Percentiles rank a stretch among this genome's conserved stretches.
phyloP scores from a whole-genome alignment of 2,113 vertebrate species.

The Bungarus multicinctus region DNA sequence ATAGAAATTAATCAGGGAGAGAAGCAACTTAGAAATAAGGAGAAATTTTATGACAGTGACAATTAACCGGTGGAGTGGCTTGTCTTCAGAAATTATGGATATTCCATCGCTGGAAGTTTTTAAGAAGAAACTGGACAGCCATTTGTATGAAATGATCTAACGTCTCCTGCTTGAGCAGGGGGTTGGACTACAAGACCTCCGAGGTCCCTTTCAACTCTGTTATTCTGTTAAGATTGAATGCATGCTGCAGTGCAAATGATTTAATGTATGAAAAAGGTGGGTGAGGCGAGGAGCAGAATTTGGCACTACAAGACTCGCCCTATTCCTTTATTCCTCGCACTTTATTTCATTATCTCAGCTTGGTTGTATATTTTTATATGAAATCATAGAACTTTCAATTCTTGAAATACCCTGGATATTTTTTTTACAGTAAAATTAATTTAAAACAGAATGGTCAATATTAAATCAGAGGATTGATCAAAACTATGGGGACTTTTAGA shows the following conservation, averaged over 20 bases:
- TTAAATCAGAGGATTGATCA: background rate
- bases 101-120: too few relatives aligned
- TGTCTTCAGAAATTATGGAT: too few relatives aligned
- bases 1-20: too few relatives aligned
- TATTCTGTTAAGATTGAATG: background rate
- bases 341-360: background rate
- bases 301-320: background rate
- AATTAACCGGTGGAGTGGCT: too few relatives aligned
- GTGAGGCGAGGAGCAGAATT: background rate
- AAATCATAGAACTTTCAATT: background rate
- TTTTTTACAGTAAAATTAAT: background rate
- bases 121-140: too few relatives aligned
- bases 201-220: too few relatives aligned
- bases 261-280: background rate
- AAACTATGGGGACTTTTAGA: background rate
- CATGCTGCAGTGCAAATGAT: background rate
- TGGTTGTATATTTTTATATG: background rate
- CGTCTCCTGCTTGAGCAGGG: too few relatives aligned
- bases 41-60: too few relatives aligned
- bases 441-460: background rate
- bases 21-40: too few relatives aligned
- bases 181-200: too few relatives aligned
- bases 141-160: too few relatives aligned
- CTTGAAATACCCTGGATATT: background rate
- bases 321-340: background rate